These are phyloP conservation scores for Phoeniculus purpureus DNA, from an alignment of 2,797 vertebrate species.

Conservation along the genomic window DNA sequence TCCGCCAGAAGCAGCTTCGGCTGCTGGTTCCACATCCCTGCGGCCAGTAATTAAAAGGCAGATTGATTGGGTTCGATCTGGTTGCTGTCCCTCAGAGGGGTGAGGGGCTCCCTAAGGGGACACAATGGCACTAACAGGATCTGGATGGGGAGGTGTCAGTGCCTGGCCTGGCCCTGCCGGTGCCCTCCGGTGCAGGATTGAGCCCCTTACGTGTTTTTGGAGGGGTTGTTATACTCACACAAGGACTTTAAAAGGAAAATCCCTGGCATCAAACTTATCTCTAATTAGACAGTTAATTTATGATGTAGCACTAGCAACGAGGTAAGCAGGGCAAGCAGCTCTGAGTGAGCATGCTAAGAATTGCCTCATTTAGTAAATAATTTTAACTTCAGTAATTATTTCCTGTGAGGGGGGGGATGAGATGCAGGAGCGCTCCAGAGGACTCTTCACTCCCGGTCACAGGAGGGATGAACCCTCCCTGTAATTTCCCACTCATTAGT, in stretches of 20 bases:
- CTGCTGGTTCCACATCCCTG: not conserved
- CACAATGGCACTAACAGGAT: fast-evolving
- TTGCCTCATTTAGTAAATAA: conserved; percentile 76
- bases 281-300: conserved; percentile 73
- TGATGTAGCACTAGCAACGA: conserved; percentile 48
- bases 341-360: conserved; percentile 44
- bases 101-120: not conserved
- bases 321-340: conserved; percentile 42
- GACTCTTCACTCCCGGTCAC: not conserved
- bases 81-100: not conserved
- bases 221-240: not conserved
- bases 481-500: conserved; percentile 65
- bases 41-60: conserved; percentile 40
- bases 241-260: conserved; percentile 16
- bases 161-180: not conserved
- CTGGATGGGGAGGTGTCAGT: not conserved
- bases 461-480: conserved; percentile 11
- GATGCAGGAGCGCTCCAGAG: not conserved
- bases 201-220: not conserved
- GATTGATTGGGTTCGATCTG: conserved; percentile 49
- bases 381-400: conserved; percentile 72
- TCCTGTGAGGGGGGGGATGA: conserved; percentile 21
- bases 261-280: conserved; percentile 48
- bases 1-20: not conserved
- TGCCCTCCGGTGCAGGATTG: not conserved